phyloP scores from a whole-genome alignment of 30 jellyfish, hydroid and myxozoan genomes.

The Cassiopea andromeda region DNA sequence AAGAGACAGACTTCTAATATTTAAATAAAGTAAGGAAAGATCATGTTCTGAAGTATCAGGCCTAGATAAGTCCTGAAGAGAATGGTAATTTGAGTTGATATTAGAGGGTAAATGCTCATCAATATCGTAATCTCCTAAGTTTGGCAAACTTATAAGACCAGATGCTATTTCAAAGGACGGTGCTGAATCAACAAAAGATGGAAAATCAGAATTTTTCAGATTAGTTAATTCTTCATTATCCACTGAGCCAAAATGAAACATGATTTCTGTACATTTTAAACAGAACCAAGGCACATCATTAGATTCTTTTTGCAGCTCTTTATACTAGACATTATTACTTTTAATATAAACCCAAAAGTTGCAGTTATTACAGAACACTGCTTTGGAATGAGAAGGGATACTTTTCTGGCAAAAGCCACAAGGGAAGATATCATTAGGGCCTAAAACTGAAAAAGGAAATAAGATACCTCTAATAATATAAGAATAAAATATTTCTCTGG shows the following conservation, averaged over 20 bases:
- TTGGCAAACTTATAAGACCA: conserved; percentile 57
- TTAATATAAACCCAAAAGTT: neutral
- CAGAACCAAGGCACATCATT: conserved; percentile 55
- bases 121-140: conserved; percentile 51
- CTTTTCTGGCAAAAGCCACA: neutral
- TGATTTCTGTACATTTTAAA: conserved; percentile 27
- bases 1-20: conserved; percentile 51
- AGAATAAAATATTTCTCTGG: too few relatives aligned
- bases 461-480: too few relatives aligned
- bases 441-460: too few relatives aligned
- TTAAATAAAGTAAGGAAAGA: conserved; percentile 53
- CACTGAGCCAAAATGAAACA: conserved; percentile 53
- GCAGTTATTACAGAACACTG: neutral
- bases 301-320: conserved; percentile 16
- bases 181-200: conserved; percentile 52
- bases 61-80: conserved; percentile 54
- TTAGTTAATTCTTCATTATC: conserved; percentile 48
- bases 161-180: conserved; percentile 51
- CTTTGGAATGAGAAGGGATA: neutral
- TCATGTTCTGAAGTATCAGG: conserved; percentile 42
- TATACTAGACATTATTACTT: too few relatives aligned
- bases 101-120: conserved; percentile 75
- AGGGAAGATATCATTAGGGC: neutral
- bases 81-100: conserved; percentile 57
- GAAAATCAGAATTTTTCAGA: conserved; percentile 45